phyloP scores from a whole-genome alignment of 2,797 vertebrate genomes.

The Sternotherus odoratus region DNA sequence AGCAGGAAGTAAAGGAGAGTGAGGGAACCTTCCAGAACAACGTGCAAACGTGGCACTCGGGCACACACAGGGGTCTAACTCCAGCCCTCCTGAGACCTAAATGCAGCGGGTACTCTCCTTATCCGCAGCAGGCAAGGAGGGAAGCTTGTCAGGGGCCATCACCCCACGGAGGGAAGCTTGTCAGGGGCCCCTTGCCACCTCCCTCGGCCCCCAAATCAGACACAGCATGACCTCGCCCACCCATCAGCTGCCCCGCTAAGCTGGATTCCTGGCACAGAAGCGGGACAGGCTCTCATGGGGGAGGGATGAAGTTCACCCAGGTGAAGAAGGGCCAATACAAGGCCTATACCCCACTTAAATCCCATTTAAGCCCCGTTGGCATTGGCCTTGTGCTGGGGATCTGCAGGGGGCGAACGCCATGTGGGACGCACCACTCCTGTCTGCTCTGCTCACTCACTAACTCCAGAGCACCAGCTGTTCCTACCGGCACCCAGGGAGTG shows the following conservation, averaged over 20 bases:
- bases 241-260: background rate
- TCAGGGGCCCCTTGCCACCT: background rate
- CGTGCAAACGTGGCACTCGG: background rate
- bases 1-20: slow-evolving; percentile 7
- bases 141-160: background rate
- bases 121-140: background rate
- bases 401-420: background rate
- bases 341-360: no score
- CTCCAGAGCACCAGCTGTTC: rapidly evolving
- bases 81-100: background rate
- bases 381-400: background rate
- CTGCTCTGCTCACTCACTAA: background rate
- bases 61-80: background rate
- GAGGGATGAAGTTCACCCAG: background rate
- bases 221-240: background rate
- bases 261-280: background rate
- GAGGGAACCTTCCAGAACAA: background rate
- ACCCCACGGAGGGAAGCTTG: background rate
- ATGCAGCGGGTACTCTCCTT: background rate
- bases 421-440: background rate
- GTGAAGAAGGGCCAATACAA: background rate
- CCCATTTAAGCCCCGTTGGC: no score
- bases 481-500: background rate
- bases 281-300: rapidly evolving
- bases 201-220: background rate